Conservation (phyloP, 2,113 vertebrate species). For the Cisticola juncidis region DNA sequence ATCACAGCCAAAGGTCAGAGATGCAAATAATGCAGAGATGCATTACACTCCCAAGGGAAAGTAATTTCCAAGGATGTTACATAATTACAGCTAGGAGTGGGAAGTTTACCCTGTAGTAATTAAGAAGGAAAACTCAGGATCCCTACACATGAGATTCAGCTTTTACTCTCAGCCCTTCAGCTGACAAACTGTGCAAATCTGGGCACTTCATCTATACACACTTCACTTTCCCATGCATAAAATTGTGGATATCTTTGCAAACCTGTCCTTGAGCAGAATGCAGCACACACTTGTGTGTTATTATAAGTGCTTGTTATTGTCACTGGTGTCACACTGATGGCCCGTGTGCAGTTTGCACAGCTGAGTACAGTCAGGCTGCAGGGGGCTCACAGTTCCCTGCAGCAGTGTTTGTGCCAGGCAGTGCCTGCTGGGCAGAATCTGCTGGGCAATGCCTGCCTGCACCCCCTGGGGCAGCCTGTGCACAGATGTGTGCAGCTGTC, state of each 20-base stretch:
- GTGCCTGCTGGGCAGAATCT: background rate
- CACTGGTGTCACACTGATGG: background rate
- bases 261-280: background rate
- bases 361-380: background rate
- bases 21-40: too few relatives aligned
- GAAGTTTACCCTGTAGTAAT: background rate
- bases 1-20: background rate
- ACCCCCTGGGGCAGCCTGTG: background rate
- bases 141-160: background rate
- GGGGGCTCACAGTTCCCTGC: background rate
- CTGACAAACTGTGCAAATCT: background rate
- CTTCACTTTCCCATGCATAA: background rate
- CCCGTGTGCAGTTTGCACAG: background rate
- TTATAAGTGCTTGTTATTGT: background rate
- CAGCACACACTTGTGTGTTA: background rate
- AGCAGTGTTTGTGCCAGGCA: background rate
- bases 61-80: background rate
- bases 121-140: background rate
- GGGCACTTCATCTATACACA: background rate
- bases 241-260: background rate
- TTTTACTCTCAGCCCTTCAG: background rate
- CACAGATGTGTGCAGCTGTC: conserved; percentile 39
- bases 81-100: background rate
- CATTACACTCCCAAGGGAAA: background rate
- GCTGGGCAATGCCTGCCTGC: background rate